Conservation (phyloP, 2,797 vertebrate species). For the Clarias laeviceps region DNA sequence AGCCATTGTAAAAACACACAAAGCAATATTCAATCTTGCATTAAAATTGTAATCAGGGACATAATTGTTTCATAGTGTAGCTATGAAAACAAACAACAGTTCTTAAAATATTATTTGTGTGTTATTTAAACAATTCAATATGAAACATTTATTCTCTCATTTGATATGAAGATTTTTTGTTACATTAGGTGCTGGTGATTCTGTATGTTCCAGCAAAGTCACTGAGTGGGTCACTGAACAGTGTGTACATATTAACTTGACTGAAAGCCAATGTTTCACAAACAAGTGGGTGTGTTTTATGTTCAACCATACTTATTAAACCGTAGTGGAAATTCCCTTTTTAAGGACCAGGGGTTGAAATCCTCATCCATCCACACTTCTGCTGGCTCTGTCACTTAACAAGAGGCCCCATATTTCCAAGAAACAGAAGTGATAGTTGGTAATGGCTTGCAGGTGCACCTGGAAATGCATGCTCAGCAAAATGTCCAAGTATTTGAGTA, state of each 20-base stretch:
- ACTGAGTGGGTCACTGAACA: constrained; percentile 37
- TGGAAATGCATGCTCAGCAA: constrained; percentile 6
- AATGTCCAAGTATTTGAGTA: neutral
- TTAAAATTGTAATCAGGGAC: neutral
- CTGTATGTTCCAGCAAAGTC: constrained; percentile 1
- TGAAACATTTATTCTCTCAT: neutral
- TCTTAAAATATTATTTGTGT: neutral
- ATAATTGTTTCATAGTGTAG: neutral
- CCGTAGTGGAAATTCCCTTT: constrained; percentile 50
- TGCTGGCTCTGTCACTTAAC: constrained; percentile 18
- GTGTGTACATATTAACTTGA: constrained; percentile 48
- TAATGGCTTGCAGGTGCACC: neutral
- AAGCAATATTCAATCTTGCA: neutral
- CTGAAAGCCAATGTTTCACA: constrained; percentile 44
- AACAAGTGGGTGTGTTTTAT: constrained; percentile 33
- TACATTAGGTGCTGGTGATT: neutral
- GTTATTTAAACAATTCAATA: neutral
- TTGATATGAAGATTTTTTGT: neutral
- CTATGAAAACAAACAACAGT: neutral
- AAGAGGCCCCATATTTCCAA: constrained; percentile 1
- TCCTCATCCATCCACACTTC: constrained; percentile 17
- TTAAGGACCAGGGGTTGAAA: constrained; percentile 22
- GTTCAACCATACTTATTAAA: constrained; percentile 9
- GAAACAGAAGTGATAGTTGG: constrained; percentile 3
- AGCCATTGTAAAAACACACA: neutral